A percentile compares a stretch with the other conserved stretches of the same genome.
These are phyloP conservation scores for Unio delphinus DNA, from an alignment of 2,888 invertebrate species.

Conservation along the genomic window DNA sequence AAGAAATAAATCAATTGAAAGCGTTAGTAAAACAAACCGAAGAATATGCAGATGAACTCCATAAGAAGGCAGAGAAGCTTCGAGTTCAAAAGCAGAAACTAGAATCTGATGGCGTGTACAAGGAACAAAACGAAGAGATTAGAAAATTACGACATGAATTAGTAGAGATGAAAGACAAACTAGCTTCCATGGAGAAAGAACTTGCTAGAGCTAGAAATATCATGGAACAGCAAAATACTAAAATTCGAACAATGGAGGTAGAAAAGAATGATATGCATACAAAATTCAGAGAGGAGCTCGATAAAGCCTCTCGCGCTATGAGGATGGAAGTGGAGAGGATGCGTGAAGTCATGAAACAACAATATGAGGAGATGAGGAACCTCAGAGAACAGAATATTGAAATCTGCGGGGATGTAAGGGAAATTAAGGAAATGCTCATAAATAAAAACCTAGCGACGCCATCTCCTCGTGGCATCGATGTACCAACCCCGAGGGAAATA, in stretches of 20 bases:
- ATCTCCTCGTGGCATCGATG: slow-evolving; percentile 19
- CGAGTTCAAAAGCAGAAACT: slow-evolving; percentile 39
- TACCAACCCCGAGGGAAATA: slow-evolving; percentile 17
- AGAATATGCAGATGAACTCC: slow-evolving; percentile 49
- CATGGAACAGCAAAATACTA: slow-evolving; percentile 49
- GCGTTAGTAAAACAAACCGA: slow-evolving; percentile 51
- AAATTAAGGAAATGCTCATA: slow-evolving; percentile 50
- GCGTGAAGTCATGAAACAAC: slow-evolving; percentile 60
- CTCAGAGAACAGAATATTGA: slow-evolving; percentile 52
- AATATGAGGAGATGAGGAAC: slow-evolving; percentile 57
- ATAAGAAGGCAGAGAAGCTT: slow-evolving; percentile 43
- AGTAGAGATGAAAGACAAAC: slow-evolving; percentile 42
- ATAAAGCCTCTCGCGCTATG: slow-evolving; percentile 53
- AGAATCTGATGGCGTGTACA: slow-evolving; percentile 38
- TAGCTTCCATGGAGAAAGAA: slow-evolving; percentile 49
- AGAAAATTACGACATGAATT: slow-evolving; percentile 42
- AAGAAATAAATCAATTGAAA: slow-evolving; percentile 50
- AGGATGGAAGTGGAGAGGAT: slow-evolving; percentile 57
- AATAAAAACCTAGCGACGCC: slow-evolving; percentile 21
- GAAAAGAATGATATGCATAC: slow-evolving; percentile 44
- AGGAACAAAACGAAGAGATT: slow-evolving; percentile 49
- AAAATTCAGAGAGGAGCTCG: slow-evolving; percentile 52
- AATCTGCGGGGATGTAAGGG: slow-evolving; percentile 55
- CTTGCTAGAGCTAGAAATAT: slow-evolving; percentile 40
- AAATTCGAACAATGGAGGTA: slow-evolving; percentile 43